Percentiles rank a stretch among this genome's conserved stretches.
Conservation (phyloP, 92 coral and sea anemone genomes). For the Siderastrea siderea region DNA sequence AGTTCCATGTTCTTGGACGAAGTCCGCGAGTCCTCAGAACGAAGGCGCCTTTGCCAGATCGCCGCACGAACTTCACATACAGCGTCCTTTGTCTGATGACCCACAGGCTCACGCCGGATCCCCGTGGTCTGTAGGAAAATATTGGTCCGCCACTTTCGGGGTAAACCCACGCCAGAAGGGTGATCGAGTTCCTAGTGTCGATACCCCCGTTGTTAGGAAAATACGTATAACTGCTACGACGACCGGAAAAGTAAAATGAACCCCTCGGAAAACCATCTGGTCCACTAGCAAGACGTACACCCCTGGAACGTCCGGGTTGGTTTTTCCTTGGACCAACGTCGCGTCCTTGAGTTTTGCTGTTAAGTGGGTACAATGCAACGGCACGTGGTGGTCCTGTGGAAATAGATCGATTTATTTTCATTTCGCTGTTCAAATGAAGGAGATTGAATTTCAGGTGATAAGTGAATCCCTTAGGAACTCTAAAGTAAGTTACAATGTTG, state of each 20-base stretch:
- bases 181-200: slow-evolving; percentile 80
- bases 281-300: slow-evolving; percentile 79
- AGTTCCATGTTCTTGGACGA: slow-evolving; percentile 66
- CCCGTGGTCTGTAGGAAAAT: slow-evolving; percentile 75
- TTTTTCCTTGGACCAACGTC: slow-evolving; percentile 81
- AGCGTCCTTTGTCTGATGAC: slow-evolving; percentile 55
- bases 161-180: slow-evolving; percentile 83
- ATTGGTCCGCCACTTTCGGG: slow-evolving; percentile 87
- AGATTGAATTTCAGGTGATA: too few relatives aligned
- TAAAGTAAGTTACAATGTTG: too few relatives aligned
- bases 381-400: slow-evolving; percentile 70
- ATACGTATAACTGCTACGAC: slow-evolving; percentile 72
- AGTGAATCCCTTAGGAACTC: too few relatives aligned
- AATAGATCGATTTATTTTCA: too few relatives aligned
- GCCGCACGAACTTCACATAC: slow-evolving; percentile 77
- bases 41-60: slow-evolving; percentile 63
- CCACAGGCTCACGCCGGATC: slow-evolving; percentile 85
- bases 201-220: slow-evolving; percentile 92
- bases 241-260: slow-evolving; percentile 79
- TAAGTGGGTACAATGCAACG: slow-evolving; percentile 85
- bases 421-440: not conserved
- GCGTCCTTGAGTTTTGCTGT: slow-evolving; percentile 67
- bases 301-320: slow-evolving; percentile 68
- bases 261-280: slow-evolving; percentile 88
- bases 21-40: slow-evolving; percentile 51